Conservation (phyloP, 1,140 invertebrate species). For the Liolophura sinensis region DNA sequence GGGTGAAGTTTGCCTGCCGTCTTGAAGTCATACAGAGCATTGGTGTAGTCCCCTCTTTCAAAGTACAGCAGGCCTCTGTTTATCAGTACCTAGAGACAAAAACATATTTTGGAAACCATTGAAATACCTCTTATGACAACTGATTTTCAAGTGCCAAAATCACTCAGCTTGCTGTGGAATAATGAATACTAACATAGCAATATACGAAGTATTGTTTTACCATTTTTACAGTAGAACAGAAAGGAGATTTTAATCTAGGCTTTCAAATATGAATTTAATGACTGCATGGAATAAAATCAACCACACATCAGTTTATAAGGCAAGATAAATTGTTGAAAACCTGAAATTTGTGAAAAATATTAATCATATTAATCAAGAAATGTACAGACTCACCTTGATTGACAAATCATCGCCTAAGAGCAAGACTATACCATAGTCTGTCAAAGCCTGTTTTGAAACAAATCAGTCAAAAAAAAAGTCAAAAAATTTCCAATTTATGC, state of each 20-base stretch:
- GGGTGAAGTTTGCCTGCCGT: conserved; percentile 48
- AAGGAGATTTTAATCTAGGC: no score
- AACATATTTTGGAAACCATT: not conserved
- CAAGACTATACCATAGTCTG: conserved; percentile 58
- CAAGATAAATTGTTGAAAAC: no score
- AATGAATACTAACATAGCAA: no score
- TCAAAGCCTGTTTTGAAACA: conserved; percentile 46
- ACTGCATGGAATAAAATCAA: no score
- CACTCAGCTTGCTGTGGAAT: no score
- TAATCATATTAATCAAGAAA: not conserved
- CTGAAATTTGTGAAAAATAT: no score
- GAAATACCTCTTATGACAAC: not conserved
- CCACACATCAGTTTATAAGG: no score
- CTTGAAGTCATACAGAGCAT: conserved; percentile 57
- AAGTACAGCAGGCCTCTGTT: conserved; percentile 57
- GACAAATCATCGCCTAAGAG: conserved; percentile 47
- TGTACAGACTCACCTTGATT: conserved; percentile 35
- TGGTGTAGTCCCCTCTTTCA: conserved; percentile 48
- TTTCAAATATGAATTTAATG: no score
- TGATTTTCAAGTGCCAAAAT: not conserved
- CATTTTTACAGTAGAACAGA: no score
- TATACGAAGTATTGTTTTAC: no score
- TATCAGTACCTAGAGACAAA: conserved; percentile 43
- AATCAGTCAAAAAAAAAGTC: not conserved
- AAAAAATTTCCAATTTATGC: not conserved